Percentiles rank a stretch among this genome's conserved stretches.
Conservation (phyloP, 2,113 vertebrate species). For the Pachycephala philippinensis region DNA sequence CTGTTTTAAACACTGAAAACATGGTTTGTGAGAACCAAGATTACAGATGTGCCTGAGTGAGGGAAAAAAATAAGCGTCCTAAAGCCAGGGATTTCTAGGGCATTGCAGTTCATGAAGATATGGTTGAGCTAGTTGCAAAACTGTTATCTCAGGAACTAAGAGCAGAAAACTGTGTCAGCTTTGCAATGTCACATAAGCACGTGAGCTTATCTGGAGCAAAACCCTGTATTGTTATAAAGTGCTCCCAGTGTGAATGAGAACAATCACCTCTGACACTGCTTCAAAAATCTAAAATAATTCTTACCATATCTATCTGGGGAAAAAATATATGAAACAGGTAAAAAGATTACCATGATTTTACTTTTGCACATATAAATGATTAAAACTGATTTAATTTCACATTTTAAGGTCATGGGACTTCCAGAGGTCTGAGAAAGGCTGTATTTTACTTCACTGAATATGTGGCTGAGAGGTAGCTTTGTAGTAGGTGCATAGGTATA, state of each 20-base stretch:
- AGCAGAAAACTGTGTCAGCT: background rate
- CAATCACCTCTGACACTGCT: background rate
- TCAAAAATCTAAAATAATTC: background rate
- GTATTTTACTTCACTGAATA: background rate
- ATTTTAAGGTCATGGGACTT: background rate
- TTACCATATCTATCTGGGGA: background rate
- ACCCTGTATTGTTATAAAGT: background rate
- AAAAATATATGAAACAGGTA: background rate
- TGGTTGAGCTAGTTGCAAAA: background rate
- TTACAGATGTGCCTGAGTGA: background rate
- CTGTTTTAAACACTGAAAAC: background rate
- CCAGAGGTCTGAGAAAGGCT: background rate
- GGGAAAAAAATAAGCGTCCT: background rate
- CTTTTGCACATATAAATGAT: background rate
- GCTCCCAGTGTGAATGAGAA: background rate
- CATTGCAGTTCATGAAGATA: background rate
- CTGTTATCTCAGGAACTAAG: background rate
- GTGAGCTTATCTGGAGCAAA: background rate
- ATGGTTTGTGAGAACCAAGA: background rate
- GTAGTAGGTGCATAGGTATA: fast-evolving
- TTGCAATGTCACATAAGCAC: background rate
- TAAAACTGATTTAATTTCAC: background rate
- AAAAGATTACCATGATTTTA: background rate
- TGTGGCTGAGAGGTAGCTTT: background rate
- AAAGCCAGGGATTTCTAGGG: background rate